Evolutionary conservation across 2,113 vertebrate genomes (phyloP), one percentile per base, ranked within the genome.

Genomic region (Haemorhous mexicanus): DNA sequence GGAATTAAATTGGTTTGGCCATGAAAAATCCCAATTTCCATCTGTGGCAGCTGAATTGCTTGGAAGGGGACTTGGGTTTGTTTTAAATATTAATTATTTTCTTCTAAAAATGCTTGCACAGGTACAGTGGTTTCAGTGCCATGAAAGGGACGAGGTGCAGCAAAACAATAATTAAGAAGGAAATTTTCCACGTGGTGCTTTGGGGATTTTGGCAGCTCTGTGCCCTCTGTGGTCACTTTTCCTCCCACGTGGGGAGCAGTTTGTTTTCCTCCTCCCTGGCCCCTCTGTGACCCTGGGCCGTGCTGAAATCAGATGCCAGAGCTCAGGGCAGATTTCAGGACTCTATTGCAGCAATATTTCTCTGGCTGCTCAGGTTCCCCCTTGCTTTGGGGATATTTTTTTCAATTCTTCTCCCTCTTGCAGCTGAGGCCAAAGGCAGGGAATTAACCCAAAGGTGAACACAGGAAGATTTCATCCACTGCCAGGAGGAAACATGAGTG

Each of bases 151-250:
- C 5, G 19, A 59, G 24, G 43, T 26, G 58, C 14, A 58, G 53
- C 12, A 39, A 53, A 44, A 53, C 1, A 13, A 26, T 16, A 35
- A 63, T 6, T 3, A 20, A 50, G 59, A 39, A 35, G 21, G 62
- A 15, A 46, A 43, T 47, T 55, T 59, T 39, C 30, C 53, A 4
- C 1, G 0, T 5, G 1, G 8, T 30, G 27, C 2, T 39, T 12
- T 73, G 75, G 64, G 69, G 59, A 2, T 41, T 88, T 64, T 13
- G 75, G 91, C n/a, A 44, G 80, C 35, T 68, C 69, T 23, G 37
- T 49, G n/a, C 47, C 69, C 63, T 61, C 73, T 75, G 43, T 7
- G n/a, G 47, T 27, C 32, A 52, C 30, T 41, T 44, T 18, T 67
- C 11, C 47, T 63, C 30, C 39, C 33, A 35, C 4, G 0, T 17